Evolutionary conservation across 30 jellyfish, hydroid and myxozoan genomes (phyloP).

Genomic region (Cassiopea andromeda): DNA sequence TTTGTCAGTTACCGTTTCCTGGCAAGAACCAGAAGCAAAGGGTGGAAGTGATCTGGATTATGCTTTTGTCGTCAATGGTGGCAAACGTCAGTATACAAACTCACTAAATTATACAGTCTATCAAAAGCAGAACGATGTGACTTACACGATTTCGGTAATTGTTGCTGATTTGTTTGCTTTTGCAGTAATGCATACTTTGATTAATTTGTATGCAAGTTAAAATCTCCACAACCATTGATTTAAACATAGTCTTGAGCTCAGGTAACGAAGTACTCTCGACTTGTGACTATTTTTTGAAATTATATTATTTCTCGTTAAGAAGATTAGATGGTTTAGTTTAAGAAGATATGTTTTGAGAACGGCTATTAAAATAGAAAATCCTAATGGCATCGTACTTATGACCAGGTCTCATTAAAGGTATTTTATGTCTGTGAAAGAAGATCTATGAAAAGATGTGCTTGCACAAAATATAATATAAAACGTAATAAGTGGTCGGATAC

Average conservation of each 20-base stretch:
- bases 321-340: neutral
- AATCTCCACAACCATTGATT: neutral
- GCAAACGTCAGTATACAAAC: conserved; percentile 9
- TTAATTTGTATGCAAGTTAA: no score
- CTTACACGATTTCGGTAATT: conserved; percentile 56
- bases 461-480: no score
- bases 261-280: no score
- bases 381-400: no score
- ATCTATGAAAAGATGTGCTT: no score
- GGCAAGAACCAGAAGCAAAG: conserved; percentile 69
- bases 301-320: neutral
- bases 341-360: neutral
- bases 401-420: no score
- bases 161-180: neutral
- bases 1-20: conserved; percentile 58
- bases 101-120: conserved; percentile 21
- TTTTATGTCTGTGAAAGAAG: no score
- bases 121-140: conserved; percentile 26
- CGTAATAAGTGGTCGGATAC: no score
- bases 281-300: no score
- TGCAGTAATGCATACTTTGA: neutral
- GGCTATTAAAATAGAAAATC: no score
- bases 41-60: conserved; percentile 65
- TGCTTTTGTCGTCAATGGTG: conserved; percentile 40
- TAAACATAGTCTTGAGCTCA: no score